Base-by-base conservation (phyloP, 1,140 invertebrate species). In the Stegodyphus mimosarum region DNA sequence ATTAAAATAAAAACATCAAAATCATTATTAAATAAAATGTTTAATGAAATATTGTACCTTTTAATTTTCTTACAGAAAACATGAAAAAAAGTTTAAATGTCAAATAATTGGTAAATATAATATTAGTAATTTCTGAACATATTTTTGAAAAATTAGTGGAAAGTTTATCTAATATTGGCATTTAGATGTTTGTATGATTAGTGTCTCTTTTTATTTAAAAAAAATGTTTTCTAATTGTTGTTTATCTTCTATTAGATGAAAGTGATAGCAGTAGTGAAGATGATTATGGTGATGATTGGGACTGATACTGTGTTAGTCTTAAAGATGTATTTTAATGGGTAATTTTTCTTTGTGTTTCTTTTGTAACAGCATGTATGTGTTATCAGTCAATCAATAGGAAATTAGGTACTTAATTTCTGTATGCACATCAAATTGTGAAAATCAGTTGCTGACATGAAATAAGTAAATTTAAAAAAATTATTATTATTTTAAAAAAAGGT, bases 201-300 rank as follows among this genome's bases (percentile, higher is more conserved):
- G 60, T 15, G 13, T 60, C 7, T 17, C n/a, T 6, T 55, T 18
- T 5, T 51, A 11, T 64, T n/a, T 66, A 66, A n/a, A 15, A 13
- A 50, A 18, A 50, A 3, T 11, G 4, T 48, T 63, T 80, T 51
- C 17, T 15, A 17, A 11, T 51, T 52, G 3, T 6, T 17, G 52
- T 53, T 67, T 52, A 18, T 60, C 11, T n/a, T 63, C 72, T 33
- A 50, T 83, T 76, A 84, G 83, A 84, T 84, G 83, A 84, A 53
- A 84, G 83, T 76, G 73, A 53, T 17, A 84, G 73, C 53, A 71
- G 74, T 51, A 71, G 67, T 70, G 83, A 76, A 53, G 83, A 84
- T 76, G 72, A 67, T 51, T 71, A 53, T 71, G 79, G 66, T 51
- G 80, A 84, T 60, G 83, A 84, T 33, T 84, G 83, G 83, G 64